Evolutionary conservation across 1,140 invertebrate genomes (phyloP).

Genomic region (Caenorhabditis brenneri): DNA sequence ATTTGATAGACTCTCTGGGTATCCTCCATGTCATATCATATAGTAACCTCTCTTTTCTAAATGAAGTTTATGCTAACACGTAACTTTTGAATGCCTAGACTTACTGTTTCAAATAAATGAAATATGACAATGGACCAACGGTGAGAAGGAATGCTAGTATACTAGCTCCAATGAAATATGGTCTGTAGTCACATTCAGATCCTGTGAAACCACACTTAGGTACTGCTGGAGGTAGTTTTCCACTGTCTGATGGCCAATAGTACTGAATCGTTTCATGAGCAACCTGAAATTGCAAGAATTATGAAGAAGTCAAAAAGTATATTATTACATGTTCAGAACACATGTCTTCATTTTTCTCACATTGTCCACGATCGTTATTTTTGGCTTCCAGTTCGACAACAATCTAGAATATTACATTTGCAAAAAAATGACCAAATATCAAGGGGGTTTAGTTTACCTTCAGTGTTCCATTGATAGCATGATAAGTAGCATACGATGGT

Average conservation of each 20-base stretch:
- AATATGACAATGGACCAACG: constrained; percentile 64
- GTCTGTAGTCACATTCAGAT: constrained; percentile 67
- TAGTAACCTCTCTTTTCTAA: constrained; percentile 68
- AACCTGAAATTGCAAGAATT: constrained; percentile 43
- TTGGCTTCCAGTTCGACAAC: constrained; percentile 68
- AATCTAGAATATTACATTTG: constrained; percentile 48
- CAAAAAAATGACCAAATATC: neutral
- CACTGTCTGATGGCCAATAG: constrained; percentile 67
- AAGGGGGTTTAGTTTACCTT: neutral
- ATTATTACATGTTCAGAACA: constrained; percentile 66
- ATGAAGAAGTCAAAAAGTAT: neutral
- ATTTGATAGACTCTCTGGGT: constrained; percentile 64
- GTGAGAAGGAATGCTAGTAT: constrained; percentile 60
- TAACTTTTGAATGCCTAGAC: too few species aligned
- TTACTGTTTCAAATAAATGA: constrained; percentile 70
- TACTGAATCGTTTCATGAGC: constrained; percentile 65
- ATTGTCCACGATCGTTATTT: constrained; percentile 63
- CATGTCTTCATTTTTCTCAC: constrained; percentile 60
- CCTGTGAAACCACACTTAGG: constrained; percentile 69
- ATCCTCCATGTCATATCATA: constrained; percentile 71
- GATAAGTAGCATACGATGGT: constrained; percentile 70
- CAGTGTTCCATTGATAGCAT: constrained; percentile 66
- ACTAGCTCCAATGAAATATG: constrained; percentile 61
- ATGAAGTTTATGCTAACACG: too few species aligned
- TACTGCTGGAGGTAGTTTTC: constrained; percentile 61